Base-by-base conservation (phyloP, 1,140 invertebrate genomes). In the Agraylea sexmaculata region DNA sequence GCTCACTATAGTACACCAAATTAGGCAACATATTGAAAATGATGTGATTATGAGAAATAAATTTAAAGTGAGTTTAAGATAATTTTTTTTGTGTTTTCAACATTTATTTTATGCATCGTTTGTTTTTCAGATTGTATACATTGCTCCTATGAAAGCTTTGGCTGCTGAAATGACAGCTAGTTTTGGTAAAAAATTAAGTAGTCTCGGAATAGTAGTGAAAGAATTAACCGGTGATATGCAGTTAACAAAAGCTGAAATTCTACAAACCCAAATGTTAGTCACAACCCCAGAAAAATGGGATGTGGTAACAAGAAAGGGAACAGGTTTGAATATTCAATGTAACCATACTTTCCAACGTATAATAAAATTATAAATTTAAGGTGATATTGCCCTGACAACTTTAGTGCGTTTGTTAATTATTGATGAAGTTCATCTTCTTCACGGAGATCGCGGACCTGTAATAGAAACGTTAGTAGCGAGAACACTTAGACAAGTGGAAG, bases 281-380 rank as follows among this genome's bases (percentile, higher is more conserved):
- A 94, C 93, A 1, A 99, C 96, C 0, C 96, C 96, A 1, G 96
- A 99, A 66, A 99, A 99, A 58, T 99, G 95, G 94, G 96, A 99
- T 65, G 92, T 99, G 11, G 89, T 99, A 2, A 98, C 95, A 0
- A 68, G 96, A 40, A 99, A 99, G 68, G 80, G 83, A 75, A 78
- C 49, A 46, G 69, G 69, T 64, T 46, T 53, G 54, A n/a, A n/a
- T n/a, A n/a, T n/a, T n/a, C n/a, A n/a, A n/a, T n/a, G n/a, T n/a
- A n/a, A 11, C 19, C 25, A 10, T 17, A 30, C 8, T 16, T 36
- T 45, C 34, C 19, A 36, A 42, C 57, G n/a, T n/a, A n/a, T n/a
- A n/a, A n/a, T n/a, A n/a, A n/a, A n/a, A n/a, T 22, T 15, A 30
- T 33, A 10, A 31, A n/a, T 51, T 51, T 51, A 64, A 65, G 88